phyloP scores from a whole-genome alignment of 2,797 vertebrate genomes.

The Alauda arvensis region DNA sequence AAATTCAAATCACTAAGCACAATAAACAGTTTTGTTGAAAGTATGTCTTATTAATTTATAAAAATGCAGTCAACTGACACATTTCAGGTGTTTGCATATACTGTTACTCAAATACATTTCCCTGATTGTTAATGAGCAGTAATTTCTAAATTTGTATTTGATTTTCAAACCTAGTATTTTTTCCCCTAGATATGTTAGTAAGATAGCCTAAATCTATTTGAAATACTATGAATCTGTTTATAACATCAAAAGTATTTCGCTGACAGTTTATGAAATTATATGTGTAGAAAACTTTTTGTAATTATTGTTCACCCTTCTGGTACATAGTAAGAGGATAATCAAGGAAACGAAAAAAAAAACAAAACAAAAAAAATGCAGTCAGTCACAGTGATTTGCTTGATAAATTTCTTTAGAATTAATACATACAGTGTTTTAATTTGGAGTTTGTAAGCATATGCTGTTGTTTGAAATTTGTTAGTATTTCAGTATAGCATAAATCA shows the following conservation, averaged over 20 bases:
- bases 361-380: neutral
- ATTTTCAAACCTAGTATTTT: neutral
- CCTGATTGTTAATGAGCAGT: neutral
- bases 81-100: neutral
- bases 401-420: neutral
- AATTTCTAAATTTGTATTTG: neutral
- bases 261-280: neutral
- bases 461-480: slow-evolving; percentile 6
- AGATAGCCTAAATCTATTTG: neutral
- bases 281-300: neutral
- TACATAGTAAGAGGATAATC: neutral
- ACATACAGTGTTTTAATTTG: neutral
- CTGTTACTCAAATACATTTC: neutral
- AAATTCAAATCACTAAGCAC: neutral
- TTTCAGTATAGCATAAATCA: neutral
- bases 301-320: neutral
- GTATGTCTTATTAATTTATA: neutral
- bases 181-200: neutral
- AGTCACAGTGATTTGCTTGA: neutral
- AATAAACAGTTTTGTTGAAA: neutral
- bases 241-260: neutral
- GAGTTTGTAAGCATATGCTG: neutral
- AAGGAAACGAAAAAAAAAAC: neutral
- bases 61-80: neutral
- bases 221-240: neutral